These are phyloP conservation scores for Sinopyrophorus schimmeli DNA, from an alignment of 2,888 invertebrate genomes.

Conservation along the genomic window DNA sequence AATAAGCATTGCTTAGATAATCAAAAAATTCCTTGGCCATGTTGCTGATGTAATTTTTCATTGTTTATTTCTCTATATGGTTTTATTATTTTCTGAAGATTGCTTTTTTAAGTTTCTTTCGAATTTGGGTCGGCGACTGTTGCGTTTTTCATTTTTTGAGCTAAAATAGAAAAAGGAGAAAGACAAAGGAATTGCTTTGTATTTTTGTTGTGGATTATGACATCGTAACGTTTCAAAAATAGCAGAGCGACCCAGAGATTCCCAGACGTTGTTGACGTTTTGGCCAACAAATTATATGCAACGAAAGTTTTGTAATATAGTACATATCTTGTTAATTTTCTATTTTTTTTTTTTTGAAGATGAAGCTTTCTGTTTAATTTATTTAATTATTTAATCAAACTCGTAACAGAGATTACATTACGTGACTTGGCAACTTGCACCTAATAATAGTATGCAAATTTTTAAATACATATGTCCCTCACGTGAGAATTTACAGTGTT, in stretches of 20 bases:
- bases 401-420: slow-evolving; percentile 6
- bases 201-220: slow-evolving; percentile 19
- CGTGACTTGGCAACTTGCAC: slow-evolving; percentile 12
- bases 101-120: too few species aligned
- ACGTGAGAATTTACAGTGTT: slow-evolving; percentile 3
- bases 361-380: too few species aligned
- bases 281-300: slow-evolving; percentile 13
- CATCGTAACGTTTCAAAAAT: slow-evolving; percentile 18
- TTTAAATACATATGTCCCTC: slow-evolving; percentile 3
- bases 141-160: background rate
- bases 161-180: slow-evolving; percentile 2
- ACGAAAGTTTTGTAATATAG: too few species aligned
- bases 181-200: slow-evolving; percentile 15
- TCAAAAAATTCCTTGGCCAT: too few species aligned
- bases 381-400: slow-evolving; percentile 3
- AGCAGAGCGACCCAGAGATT: slow-evolving; percentile 19
- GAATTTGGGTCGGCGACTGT: too few species aligned
- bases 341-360: too few species aligned
- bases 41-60: too few species aligned
- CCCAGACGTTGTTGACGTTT: slow-evolving; percentile 21
- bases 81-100: too few species aligned
- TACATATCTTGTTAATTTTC: too few species aligned
- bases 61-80: too few species aligned
- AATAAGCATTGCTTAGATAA: too few species aligned
- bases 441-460: slow-evolving; percentile 18